Conservation (phyloP, 2,797 vertebrate species). For the Manis javanica region DNA sequence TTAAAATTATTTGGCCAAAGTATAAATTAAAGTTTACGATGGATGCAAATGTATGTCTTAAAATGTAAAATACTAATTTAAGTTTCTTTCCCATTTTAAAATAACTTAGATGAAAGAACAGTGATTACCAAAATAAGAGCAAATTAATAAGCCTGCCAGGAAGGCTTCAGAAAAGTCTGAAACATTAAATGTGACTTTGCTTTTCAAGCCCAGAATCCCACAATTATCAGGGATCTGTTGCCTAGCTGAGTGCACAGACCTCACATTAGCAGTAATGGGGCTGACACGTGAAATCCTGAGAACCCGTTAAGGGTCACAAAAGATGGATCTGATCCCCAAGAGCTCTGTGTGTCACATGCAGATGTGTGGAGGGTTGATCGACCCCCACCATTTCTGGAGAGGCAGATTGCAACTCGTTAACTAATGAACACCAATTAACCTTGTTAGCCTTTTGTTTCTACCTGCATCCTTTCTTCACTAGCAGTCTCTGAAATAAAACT, state of each 20-base stretch:
- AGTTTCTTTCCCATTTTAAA: constrained; percentile 79
- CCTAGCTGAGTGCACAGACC: neutral
- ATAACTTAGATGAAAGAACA: constrained; percentile 78
- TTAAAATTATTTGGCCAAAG: constrained; percentile 85
- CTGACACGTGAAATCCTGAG: neutral
- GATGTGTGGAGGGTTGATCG: too few relatives aligned
- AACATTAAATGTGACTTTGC: constrained; percentile 69
- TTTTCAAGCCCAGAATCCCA: constrained; percentile 67
- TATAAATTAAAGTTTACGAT: constrained; percentile 86
- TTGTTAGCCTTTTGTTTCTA: neutral
- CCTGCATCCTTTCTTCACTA: neutral
- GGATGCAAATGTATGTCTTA: constrained; percentile 74
- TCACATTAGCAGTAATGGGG: neutral
- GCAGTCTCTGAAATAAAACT: neutral
- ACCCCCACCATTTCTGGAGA: neutral
- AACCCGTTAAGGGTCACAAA: neutral
- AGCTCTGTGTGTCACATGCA: neutral
- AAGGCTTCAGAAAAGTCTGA: constrained; percentile 72
- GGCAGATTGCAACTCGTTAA: too few relatives aligned
- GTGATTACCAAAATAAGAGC: constrained; percentile 79
- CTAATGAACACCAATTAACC: neutral
- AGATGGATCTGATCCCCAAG: neutral
- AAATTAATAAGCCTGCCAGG: constrained; percentile 76
- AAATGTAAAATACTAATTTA: constrained; percentile 78
- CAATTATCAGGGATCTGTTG: neutral